Conservation (phyloP, 2,113 vertebrate genomes). For the Rhabdornis inornatus region DNA sequence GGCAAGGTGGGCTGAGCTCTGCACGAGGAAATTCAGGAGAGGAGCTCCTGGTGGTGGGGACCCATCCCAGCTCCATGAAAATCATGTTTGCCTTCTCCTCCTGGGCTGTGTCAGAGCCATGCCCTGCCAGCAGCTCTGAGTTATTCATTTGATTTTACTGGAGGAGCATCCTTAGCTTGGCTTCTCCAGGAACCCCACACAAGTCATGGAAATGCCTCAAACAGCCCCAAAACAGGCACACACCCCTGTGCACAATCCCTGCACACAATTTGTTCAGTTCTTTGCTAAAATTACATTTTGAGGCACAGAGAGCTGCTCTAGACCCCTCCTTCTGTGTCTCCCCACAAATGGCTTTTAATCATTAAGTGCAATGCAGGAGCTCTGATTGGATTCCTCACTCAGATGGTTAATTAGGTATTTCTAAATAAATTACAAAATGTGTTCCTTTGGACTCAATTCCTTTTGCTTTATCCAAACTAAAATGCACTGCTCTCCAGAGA, state of each 20-base stretch:
- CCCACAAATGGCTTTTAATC: constrained; percentile 64
- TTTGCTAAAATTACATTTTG: background rate
- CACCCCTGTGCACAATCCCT: background rate
- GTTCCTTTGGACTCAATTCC: constrained; percentile 57
- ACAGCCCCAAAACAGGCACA: fast-evolving
- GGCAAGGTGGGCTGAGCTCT: background rate
- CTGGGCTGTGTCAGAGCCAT: fast-evolving
- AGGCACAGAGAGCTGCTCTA: background rate
- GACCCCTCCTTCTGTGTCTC: background rate
- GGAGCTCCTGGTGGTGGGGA: background rate
- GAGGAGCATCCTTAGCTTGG: background rate
- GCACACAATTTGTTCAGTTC: background rate
- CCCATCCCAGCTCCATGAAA: background rate
- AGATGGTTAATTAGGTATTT: constrained; percentile 72
- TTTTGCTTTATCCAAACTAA: constrained; percentile 53
- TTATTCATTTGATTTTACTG: background rate
- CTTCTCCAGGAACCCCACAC: background rate
- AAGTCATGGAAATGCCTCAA: background rate
- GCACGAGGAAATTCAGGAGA: background rate
- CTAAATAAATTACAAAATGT: constrained; percentile 66
- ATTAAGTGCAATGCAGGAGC: constrained; percentile 49
- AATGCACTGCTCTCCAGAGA: constrained; percentile 65
- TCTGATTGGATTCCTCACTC: constrained; percentile 71
- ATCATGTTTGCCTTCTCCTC: fast-evolving
- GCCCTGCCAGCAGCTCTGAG: background rate